Evolutionary conservation across 1,140 invertebrate genomes (phyloP).

Genomic region (Bursaphelenchus mucronatus): DNA sequence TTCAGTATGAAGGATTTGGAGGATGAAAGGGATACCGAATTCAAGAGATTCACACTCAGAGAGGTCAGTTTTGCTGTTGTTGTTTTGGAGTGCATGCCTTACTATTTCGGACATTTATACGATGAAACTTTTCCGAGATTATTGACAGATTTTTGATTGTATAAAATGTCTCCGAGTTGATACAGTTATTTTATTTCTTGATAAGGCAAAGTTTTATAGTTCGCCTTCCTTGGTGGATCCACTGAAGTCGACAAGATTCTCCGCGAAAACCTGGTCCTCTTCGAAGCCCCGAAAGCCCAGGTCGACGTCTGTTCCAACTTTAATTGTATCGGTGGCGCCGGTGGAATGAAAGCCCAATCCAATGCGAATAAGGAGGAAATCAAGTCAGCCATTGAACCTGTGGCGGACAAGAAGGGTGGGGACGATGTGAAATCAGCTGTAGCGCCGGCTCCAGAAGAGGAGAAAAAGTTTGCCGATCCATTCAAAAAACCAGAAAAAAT

Average conservation of each 20-base stretch:
- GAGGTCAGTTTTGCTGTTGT: not conserved
- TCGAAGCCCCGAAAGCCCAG: too few species aligned
- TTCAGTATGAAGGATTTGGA: conserved; percentile 18
- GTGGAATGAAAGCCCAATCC: not conserved
- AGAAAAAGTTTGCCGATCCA: not conserved
- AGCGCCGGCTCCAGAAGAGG: not conserved
- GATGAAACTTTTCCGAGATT: too few species aligned
- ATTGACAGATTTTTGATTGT: too few species aligned
- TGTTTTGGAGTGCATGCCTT: not conserved
- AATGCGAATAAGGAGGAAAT: not conserved
- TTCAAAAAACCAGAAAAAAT: conserved; percentile 1
- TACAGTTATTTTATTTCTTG: too few species aligned
- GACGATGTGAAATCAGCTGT: conserved; percentile 1
- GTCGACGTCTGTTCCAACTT: too few species aligned
- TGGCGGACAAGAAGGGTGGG: not conserved
- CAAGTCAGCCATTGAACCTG: not conserved
- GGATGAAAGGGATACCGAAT: conserved; percentile 16
- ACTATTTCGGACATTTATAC: too few species aligned
- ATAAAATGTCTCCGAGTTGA: too few species aligned
- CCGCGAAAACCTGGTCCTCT: too few species aligned
- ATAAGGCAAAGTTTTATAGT: too few species aligned
- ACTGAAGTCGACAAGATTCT: too few species aligned
- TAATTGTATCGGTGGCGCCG: too few species aligned
- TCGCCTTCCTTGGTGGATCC: too few species aligned
- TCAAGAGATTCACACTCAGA: conserved; percentile 10